A percentile compares a stretch with the other conserved stretches of the same genome.
Evolutionary conservation across 2,113 vertebrate genomes (phyloP).

Genomic region (Balaeniceps rex): DNA sequence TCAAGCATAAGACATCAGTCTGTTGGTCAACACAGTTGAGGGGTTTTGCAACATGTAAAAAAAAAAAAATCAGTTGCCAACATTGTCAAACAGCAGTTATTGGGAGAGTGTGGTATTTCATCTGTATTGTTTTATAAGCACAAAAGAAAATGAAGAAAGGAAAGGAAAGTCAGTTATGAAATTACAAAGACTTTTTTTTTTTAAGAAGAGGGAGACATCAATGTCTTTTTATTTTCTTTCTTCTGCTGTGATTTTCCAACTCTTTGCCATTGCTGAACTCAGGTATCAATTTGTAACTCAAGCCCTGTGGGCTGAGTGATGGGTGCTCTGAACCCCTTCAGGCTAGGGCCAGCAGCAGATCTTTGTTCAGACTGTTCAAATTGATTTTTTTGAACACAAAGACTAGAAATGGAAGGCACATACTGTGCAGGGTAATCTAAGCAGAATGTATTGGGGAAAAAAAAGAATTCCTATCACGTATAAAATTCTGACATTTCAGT

Average conservation of each 20-base stretch:
- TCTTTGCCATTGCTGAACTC: background rate
- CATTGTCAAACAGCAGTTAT: background rate
- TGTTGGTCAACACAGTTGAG: background rate
- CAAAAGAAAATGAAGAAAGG: background rate
- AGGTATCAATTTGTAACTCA: constrained; percentile 3
- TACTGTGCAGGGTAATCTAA: background rate
- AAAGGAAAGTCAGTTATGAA: background rate
- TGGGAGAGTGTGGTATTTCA: background rate
- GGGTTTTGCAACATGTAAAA: background rate
- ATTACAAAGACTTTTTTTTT: background rate
- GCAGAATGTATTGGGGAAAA: background rate
- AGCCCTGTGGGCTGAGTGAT: background rate
- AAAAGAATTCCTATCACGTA: background rate
- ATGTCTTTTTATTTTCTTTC: background rate
- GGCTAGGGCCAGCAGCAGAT: background rate
- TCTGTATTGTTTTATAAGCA: background rate
- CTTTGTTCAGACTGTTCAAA: background rate
- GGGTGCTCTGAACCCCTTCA: background rate
- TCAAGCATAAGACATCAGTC: background rate
- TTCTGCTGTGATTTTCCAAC: constrained; percentile 10
- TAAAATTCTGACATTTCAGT: constrained; percentile 37
- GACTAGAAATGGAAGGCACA: background rate
- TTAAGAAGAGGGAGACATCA: background rate
- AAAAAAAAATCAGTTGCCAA: background rate
- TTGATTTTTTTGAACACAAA: constrained; percentile 7